Evolutionary conservation across 2,113 vertebrate species (phyloP), one percentile per base, ranked within the genome.

Genomic region (Anoura caudifer): DNA sequence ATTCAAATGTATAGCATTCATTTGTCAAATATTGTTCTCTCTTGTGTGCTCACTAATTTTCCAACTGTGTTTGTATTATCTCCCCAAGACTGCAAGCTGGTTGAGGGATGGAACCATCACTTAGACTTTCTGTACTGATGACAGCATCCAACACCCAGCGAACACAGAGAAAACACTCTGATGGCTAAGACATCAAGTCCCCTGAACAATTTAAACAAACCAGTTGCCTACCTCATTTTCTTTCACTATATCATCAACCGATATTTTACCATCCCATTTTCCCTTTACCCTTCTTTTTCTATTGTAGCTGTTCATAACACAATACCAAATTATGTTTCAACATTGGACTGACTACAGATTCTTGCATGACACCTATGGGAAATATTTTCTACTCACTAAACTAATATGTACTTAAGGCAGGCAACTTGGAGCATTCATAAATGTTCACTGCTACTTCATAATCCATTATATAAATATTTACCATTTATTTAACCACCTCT

Each of bases 331-430:
- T 59, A 79, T 26, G 11, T 47, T 73, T 94, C 67, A 94, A 54
- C 24, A 94, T 1, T 87, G 10, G 10, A 84, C 4, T 45, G 26
- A 84, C 17, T 69, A 45, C 12, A n/a, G 24, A 86, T 92, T 79
- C n/a, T 93, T 85, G 6, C 43, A 70, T 83, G 65, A 70, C 8
- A 90, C 50, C 16, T 36, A 69, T 50, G 33, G 50, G 15, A 19
- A 91, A 54, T 87, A 80, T 77, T 96, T 93, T 94, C 72, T 52
- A 31, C n/a, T 87, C 47, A 72, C 14, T 12, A 77, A 95, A 92
- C 14, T 80, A 12, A 90, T 63, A 28, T 20, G 79, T 7, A 81
- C 56, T 69, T 73, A 91, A 80, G 31, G n/a, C 12, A 94, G 54
- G 76, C 12, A 93, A 88, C n/a, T 88, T 47, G 11, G 38, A 69